Evolutionary conservation across 1,140 invertebrate species (phyloP), one percentile per base, ranked within the genome.

Genomic region (Watersipora subatra): DNA sequence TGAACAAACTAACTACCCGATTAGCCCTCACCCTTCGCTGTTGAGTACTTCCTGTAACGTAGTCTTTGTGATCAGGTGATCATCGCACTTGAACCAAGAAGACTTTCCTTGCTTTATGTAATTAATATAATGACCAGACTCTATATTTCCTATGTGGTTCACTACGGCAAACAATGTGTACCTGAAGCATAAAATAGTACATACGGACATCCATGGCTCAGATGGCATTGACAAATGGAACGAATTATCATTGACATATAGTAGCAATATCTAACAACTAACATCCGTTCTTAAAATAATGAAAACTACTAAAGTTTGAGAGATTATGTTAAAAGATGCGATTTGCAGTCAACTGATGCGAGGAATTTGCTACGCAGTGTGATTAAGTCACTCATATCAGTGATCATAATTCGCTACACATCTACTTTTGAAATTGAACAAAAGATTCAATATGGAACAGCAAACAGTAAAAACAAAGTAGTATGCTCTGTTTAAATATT

Each of bases 11-110:
- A 22, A 34, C 61, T 28, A 22, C 26, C 19, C 61, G 17, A 34
- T 71, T 58, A 73, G 73, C 73, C 80, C 81, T 83, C 83, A 96
- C 87, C 92, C 95, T 85, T 97, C 94, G 76, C 93, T 95, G 70
- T 88, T 87, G 22, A 98, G 82, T 57, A 98, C 94, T 71, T 97
- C 90, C 67, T 89, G 85, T 25, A 93, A 82, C 71, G 86, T 87
- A 15, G 91, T 93, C 71, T 86, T 85, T 0, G 88, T 93, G 64
- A 99, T 93, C 72, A 91, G 84, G 78, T 94, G 89, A 81, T 99
- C 95, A 79, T 97, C 92, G 82, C 95, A 98, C 75, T 94, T 92
- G 75, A 91, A 97, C 95, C 95, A 98, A 74, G 87, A 87, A 73
- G 93, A 87, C 68, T 88, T 86, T 76, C 91, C 89, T 75, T 95